phyloP scores from a whole-genome alignment of 2,113 vertebrate genomes.

The Sakesphorus luctuosus region DNA sequence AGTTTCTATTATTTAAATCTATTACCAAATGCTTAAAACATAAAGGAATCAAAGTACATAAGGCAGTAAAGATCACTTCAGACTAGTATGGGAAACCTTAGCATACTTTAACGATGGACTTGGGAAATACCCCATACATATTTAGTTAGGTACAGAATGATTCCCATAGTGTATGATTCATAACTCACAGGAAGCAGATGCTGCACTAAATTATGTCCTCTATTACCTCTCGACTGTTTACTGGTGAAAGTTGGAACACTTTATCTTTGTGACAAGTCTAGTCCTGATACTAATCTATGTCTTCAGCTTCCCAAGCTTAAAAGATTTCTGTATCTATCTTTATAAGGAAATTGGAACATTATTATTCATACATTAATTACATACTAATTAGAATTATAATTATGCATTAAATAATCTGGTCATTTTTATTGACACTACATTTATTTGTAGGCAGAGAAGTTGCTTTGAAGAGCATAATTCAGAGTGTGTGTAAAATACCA shows the following conservation, averaged over 20 bases:
- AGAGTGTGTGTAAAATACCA: background rate
- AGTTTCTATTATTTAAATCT: background rate
- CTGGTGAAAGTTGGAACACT: background rate
- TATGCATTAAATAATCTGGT: slow-evolving; percentile 6
- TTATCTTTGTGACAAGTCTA: slow-evolving; percentile 2
- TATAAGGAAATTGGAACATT: background rate
- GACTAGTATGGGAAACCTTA: background rate
- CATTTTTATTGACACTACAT: background rate
- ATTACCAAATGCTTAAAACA: background rate
- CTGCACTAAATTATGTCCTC: slow-evolving; percentile 26
- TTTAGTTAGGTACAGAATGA: background rate
- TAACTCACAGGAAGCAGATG: slow-evolving; percentile 1
- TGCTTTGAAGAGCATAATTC: slow-evolving; percentile 17
- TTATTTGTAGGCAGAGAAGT: slow-evolving; percentile 38
- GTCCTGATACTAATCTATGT: background rate
- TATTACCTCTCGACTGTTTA: background rate
- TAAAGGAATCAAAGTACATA: background rate
- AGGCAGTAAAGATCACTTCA: background rate
- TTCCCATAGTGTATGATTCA: background rate
- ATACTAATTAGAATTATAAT: background rate
- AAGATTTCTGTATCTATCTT: slow-evolving; percentile 8
- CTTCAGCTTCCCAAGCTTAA: background rate
- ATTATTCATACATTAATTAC: slow-evolving; percentile 32
- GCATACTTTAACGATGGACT: background rate
- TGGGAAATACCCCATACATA: background rate